Conservation (phyloP, 1,140 invertebrate species). For the Sweltsa coloradensis region DNA sequence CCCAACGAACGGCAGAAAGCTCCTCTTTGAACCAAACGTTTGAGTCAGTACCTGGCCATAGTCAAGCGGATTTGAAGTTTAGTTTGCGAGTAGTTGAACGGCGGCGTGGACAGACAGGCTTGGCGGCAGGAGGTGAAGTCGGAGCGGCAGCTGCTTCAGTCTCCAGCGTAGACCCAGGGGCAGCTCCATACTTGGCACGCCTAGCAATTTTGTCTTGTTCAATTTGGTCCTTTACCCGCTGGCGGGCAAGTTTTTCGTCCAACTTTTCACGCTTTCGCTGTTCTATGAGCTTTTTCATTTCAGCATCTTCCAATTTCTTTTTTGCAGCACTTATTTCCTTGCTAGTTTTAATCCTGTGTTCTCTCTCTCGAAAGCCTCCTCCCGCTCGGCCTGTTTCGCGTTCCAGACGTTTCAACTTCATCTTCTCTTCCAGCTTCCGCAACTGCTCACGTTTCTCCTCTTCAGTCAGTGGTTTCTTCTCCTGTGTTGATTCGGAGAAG, state of each 20-base stretch:
- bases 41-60: too few species aligned
- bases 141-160: not conserved
- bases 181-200: conserved; percentile 43
- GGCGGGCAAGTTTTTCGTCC: conserved; percentile 68
- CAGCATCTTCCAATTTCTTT: conserved; percentile 74
- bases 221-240: conserved; percentile 69
- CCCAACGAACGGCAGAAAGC: too few species aligned
- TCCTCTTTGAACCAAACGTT: too few species aligned
- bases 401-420: conserved; percentile 75
- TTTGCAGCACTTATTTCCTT: conserved; percentile 79
- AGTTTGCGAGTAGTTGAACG: conserved; percentile 6
- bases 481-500: conserved; percentile 87
- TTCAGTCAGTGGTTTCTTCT: conserved; percentile 82
- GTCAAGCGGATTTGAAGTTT: too few species aligned
- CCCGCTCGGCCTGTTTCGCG: conserved; percentile 76
- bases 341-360: conserved; percentile 72
- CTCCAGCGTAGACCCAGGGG: too few species aligned
- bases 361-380: conserved; percentile 73
- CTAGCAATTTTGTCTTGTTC: conserved; percentile 77
- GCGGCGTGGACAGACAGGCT: too few species aligned
- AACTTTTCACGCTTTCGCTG: conserved; percentile 72
- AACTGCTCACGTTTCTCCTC: conserved; percentile 83
- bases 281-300: conserved; percentile 83
- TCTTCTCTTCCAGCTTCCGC: conserved; percentile 67
- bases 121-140: not conserved